Conservation (phyloP, 2,113 vertebrate species). For the Ctenodactylus gundi region DNA sequence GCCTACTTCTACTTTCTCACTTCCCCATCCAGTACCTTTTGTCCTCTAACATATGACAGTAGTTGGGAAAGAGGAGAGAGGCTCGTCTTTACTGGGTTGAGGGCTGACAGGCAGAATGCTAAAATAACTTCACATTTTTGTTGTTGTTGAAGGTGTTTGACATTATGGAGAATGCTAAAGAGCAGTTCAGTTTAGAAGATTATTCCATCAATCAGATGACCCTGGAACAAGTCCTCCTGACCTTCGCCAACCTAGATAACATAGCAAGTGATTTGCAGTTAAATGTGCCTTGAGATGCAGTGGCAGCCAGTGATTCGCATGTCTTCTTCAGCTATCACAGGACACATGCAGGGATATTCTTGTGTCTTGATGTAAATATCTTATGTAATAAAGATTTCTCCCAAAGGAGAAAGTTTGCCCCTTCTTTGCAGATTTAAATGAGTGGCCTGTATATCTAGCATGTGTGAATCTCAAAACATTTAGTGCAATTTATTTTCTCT, state of each 20-base stretch:
- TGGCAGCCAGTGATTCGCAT: background rate
- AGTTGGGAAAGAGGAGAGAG: background rate
- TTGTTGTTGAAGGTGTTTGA: conserved; percentile 89
- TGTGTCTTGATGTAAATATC: background rate
- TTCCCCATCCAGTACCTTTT: background rate
- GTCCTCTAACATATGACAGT: background rate
- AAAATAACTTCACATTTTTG: background rate
- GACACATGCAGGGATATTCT: background rate
- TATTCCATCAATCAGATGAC: conserved; percentile 97
- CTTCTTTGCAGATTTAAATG: too few relatives aligned
- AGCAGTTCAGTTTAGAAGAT: conserved; percentile 92
- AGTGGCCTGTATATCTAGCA: too few relatives aligned
- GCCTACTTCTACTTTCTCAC: background rate
- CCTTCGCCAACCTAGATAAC: conserved; percentile 83
- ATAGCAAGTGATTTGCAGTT: background rate
- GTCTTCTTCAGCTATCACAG: background rate
- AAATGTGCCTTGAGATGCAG: background rate
- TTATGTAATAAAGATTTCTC: too few relatives aligned
- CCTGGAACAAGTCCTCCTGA: conserved; percentile 96
- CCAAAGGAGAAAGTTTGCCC: too few relatives aligned
- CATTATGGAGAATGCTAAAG: conserved; percentile 93
- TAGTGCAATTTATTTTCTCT: too few relatives aligned
- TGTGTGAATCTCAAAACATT: too few relatives aligned
- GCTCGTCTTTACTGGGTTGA: background rate
- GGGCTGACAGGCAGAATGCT: background rate